Evolutionary conservation across 2,888 invertebrate genomes (phyloP), one percentile per base, ranked within the genome.

Genomic region (Nyleta sp.): DNA sequence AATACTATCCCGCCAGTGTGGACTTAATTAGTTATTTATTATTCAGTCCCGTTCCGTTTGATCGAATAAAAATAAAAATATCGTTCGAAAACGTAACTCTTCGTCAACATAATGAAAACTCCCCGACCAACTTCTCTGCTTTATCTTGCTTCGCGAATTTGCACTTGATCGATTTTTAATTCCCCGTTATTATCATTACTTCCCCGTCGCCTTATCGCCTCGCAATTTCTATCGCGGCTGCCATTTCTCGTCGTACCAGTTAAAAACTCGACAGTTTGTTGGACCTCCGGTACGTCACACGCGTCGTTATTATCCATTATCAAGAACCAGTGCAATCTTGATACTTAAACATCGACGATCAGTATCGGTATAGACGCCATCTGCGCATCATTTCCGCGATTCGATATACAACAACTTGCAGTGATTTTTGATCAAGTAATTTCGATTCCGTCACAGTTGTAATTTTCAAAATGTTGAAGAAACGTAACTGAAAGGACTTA

Each of bases 201-300:
- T 67, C 44, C 46, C 46, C n/a, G 17, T 44, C 24, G 20, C 24
- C 13, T 64, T 67, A 67, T 67, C 65, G 10, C 8, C 33, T 7
- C 22, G 20, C n/a, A 8, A 10, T 40, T 46, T 44, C 22, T 22
- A 46, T 5, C 22, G 1, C 22, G 5, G 11, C 1, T n/a, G 17
- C 46, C 8, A 46, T n/a, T 17, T 10, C 42, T 42, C 13, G 42
- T 17, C 17, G 8, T 17, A 17, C 18, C 42, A 18, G 17, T 42
- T 7, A 59, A 72, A 55, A 31, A 20, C 10, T 46, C 22, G 7
- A 50, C 53, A 33, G 53, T 75, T 62, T 31, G 50, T 75, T 48
- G 57, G 64, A 70, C 75, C 68, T 70, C 68, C 72, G 28, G 28
- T 57, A 75, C 75, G 62, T 75, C 76, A 76, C 40, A 28, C 20